Base-by-base conservation (phyloP, 2,113 vertebrate genomes). In the Syrrhaptes paradoxus region DNA sequence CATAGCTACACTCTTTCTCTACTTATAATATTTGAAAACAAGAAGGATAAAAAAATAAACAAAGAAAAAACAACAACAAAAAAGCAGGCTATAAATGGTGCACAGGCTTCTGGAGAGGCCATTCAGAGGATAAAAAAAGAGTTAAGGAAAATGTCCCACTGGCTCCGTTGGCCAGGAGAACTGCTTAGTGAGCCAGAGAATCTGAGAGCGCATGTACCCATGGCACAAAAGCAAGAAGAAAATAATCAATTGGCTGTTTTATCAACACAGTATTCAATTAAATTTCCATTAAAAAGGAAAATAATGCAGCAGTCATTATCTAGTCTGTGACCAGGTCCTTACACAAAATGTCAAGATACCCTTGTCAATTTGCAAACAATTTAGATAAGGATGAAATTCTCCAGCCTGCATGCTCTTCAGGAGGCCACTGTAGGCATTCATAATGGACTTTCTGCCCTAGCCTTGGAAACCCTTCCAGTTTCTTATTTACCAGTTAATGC, bases 261-360 rank as follows among this genome's bases (percentile, higher is more conserved):
- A 95, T 93, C 93, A 94, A 66, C 72, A 74, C 13, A 25, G 49
- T 31, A 79, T 90, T 94, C 94, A 94, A 95, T 97, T 96, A 95
- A 94, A 96, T 83, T 96, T 92, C 95, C 95, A 87, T 97, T 95
- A 91, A 66, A 89, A 85, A 84, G 48, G 68, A 85, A 94, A 96
- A 94, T 88, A 95, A 95, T 84, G 89, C 82, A 76, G n/a, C 58
- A 85, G 36, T 59, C 77, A 90, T 92, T 95, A 92, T 83, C 77
- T 81, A 91, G 74, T 65, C 49, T 80, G 26, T 26, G 85, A 66
- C 92, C 81, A 86, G 89, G 24, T 51, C 90, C 71, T 93, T 62
- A 93, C 63, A 92, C 2, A 5, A 93, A 95, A 93, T 46, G 49
- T 95, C 88, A 95, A 94, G 80, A 90, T 92, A 88, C n/a, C 54